Evolutionary conservation across 1,140 invertebrate genomes (phyloP).

Genomic region (Diachasma alloeum): DNA sequence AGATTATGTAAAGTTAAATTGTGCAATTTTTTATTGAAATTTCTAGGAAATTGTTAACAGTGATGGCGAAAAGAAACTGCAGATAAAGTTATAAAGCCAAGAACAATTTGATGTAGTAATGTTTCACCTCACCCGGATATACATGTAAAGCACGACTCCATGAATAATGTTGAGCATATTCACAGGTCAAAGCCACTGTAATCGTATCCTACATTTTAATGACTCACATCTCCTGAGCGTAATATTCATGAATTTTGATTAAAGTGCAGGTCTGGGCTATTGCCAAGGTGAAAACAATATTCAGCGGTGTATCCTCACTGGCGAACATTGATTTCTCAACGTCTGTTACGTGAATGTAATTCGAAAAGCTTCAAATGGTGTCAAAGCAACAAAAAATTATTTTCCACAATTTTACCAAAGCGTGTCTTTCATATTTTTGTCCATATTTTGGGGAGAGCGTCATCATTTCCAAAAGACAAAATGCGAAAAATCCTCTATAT

Average conservation of each 20-base stretch:
- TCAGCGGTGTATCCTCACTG: neutral
- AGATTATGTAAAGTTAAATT: too few species aligned
- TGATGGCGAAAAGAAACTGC: neutral
- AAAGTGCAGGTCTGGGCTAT: neutral
- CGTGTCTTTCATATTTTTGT: too few species aligned
- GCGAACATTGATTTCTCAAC: neutral
- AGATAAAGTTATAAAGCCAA: neutral
- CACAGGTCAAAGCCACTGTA: neutral
- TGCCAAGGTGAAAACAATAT: neutral
- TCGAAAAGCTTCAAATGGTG: too few species aligned
- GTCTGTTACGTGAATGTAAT: too few species aligned
- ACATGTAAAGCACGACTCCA: neutral
- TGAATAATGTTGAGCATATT: neutral
- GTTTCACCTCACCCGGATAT: neutral
- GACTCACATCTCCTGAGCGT: neutral
- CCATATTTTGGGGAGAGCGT: too few species aligned
- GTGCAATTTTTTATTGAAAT: too few species aligned
- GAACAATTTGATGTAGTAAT: neutral
- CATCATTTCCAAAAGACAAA: too few species aligned
- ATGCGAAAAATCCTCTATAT: too few species aligned
- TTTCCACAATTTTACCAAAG: too few species aligned
- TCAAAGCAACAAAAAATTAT: too few species aligned
- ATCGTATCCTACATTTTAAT: neutral
- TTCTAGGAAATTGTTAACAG: neutral
- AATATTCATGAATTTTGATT: neutral